Conservation (phyloP, 2,888 invertebrate genomes). For the Teinopalpus imperialis region DNA sequence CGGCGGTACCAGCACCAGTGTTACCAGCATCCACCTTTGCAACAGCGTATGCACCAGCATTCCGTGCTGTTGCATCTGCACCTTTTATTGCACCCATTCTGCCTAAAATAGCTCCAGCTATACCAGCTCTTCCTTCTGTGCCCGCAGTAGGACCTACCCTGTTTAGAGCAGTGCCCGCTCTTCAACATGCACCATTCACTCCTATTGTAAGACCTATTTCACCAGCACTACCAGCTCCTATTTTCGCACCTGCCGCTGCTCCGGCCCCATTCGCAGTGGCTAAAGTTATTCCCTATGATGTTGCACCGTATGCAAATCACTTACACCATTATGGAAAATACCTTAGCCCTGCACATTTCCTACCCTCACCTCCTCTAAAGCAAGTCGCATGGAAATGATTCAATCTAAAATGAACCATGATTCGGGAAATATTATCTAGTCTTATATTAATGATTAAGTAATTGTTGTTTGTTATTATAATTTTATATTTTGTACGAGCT, state of each 20-base stretch:
- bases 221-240: constrained; percentile 40
- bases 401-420: constrained; percentile 36
- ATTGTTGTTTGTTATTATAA: constrained; percentile 37
- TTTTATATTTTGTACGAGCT: constrained; percentile 42
- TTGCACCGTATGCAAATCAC: constrained; percentile 41
- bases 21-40: constrained; percentile 35
- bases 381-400: constrained; percentile 68
- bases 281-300: constrained; percentile 38
- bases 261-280: constrained; percentile 45
- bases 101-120: constrained; percentile 30
- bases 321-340: constrained; percentile 61
- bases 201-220: constrained; percentile 43
- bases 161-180: constrained; percentile 36
- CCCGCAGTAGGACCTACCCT: constrained; percentile 31
- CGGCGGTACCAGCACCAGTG: constrained; percentile 31
- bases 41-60: constrained; percentile 28
- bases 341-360: constrained; percentile 41
- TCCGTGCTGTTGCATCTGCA: constrained; percentile 20
- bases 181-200: constrained; percentile 50
- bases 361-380: constrained; percentile 48
- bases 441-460: constrained; percentile 33
- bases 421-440: constrained; percentile 27
- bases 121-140: constrained; percentile 32
- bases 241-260: constrained; percentile 41
- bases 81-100: constrained; percentile 35